Conservation (phyloP, 2,113 vertebrate genomes). For the Epinephelus moara region DNA sequence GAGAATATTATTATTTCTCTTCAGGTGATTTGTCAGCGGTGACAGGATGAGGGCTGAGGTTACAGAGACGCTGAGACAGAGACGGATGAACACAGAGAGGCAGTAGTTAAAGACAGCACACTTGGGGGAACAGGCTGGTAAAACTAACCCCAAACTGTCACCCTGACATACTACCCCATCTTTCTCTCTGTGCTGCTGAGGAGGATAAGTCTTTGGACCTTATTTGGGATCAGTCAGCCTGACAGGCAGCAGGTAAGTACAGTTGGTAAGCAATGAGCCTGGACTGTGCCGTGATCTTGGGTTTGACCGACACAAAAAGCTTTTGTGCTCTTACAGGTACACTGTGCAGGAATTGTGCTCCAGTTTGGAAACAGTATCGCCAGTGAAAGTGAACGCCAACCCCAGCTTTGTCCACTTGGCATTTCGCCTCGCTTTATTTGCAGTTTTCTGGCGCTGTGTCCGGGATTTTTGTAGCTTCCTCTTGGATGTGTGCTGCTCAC, state of each 20-base stretch:
- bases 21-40: constrained; percentile 44
- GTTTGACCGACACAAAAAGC: neutral
- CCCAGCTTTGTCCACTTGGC: no score
- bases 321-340: no score
- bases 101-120: constrained; percentile 36
- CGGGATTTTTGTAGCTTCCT: no score
- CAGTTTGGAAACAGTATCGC: no score
- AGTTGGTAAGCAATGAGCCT: constrained; percentile 35
- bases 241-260: constrained; percentile 40
- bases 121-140: constrained; percentile 36
- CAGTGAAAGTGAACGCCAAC: no score
- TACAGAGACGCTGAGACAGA: neutral
- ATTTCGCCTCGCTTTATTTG: no score
- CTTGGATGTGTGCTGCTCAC: no score
- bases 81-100: constrained; percentile 19
- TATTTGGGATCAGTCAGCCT: constrained; percentile 49
- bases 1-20: constrained; percentile 12
- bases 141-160: constrained; percentile 74
- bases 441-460: no score
- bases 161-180: constrained; percentile 41
- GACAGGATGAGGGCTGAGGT: constrained; percentile 20
- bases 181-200: constrained; percentile 8
- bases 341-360: no score
- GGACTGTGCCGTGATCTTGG: neutral
- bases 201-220: constrained; percentile 38